Base-by-base conservation (phyloP, 2,797 vertebrate species). In the Todus mexicanus region DNA sequence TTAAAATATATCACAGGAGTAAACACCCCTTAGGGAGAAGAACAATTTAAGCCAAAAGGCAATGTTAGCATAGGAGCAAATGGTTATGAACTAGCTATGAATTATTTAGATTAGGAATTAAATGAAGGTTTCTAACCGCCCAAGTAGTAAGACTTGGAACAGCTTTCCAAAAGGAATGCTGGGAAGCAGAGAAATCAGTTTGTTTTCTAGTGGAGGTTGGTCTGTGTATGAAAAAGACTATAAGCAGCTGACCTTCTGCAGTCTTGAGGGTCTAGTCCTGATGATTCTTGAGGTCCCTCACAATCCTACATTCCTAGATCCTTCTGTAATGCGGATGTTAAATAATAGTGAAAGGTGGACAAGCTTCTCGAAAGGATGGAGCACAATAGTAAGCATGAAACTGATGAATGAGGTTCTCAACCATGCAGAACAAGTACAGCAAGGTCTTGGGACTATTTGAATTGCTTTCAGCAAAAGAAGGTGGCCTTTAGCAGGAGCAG, bases 91-190 rank as follows among this genome's bases (percentile, higher is more conserved):
- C 83, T 57, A 53, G 64, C 79, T 85, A 37, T 91, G 93, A 93
- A 93, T 96, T 93, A 91, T 94, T 95, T 84, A 95, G 64, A 68
- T 87, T 29, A 64, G 88, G 74, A 94, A 91, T 92, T 76, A 92
- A 84, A 79, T 31, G 77, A 84, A 73, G 53, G 68, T 76, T 91
- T 84, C 80, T 68, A 70, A 87, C 74, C 14, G 5, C 66, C 35
- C 26, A 6, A 35, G 83, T 38, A 82, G 59, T 13, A 45, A 84
- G 65, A 57, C 26, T 80, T 83, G 70, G 64, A 92, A 37, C 37
- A 29, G 70, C 56, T 92, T 91, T 80, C 73, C 85, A 73, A 1
- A 15, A 76, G 51, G 48, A 90, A 65, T 33, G 10, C 5, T n/a
- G 43, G 79, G 51, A 37, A 48, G 53, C 37, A 75, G 80, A 31